Percentiles rank a stretch among this genome's conserved stretches.
Conservation (phyloP, 2,888 invertebrate species). For the Tiphia femorata region DNA sequence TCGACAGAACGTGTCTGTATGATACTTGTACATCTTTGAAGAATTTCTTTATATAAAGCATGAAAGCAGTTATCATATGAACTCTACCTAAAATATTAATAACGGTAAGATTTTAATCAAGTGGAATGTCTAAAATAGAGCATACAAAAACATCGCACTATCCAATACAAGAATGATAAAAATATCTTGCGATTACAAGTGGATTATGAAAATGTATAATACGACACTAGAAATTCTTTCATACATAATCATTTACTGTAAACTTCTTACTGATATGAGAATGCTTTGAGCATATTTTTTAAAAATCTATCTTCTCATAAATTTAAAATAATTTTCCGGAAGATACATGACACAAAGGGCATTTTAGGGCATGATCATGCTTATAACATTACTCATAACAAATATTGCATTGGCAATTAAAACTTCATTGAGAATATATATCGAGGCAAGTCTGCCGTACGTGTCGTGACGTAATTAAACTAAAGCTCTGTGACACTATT, state of each 20-base stretch:
- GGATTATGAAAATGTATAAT: too few relatives aligned
- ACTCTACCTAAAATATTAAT: neutral
- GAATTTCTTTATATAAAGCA: neutral
- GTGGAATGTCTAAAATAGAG: constrained; percentile 41
- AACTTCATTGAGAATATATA: constrained; percentile 46
- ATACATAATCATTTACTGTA: too few relatives aligned
- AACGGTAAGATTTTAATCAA: too few relatives aligned
- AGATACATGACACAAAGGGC: constrained; percentile 8
- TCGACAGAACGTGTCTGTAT: too few relatives aligned
- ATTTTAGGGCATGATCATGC: constrained; percentile 15
- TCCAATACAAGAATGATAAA: too few relatives aligned
- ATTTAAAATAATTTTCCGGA: neutral
- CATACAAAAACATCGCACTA: constrained; percentile 4
- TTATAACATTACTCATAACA: constrained; percentile 25
- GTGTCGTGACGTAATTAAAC: constrained; percentile 23
- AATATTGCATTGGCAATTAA: constrained; percentile 32
- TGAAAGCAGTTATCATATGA: too few relatives aligned
- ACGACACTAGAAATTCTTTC: too few relatives aligned
- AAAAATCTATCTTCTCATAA: neutral
- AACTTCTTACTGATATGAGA: neutral
- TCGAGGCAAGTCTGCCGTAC: constrained; percentile 25
- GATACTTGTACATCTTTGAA: too few relatives aligned
- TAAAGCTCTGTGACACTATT: constrained; percentile 23
- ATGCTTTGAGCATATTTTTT: neutral
- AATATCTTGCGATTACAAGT: too few relatives aligned